phyloP scores from a whole-genome alignment of 2,113 vertebrate species.

The Sylvietta virens region DNA sequence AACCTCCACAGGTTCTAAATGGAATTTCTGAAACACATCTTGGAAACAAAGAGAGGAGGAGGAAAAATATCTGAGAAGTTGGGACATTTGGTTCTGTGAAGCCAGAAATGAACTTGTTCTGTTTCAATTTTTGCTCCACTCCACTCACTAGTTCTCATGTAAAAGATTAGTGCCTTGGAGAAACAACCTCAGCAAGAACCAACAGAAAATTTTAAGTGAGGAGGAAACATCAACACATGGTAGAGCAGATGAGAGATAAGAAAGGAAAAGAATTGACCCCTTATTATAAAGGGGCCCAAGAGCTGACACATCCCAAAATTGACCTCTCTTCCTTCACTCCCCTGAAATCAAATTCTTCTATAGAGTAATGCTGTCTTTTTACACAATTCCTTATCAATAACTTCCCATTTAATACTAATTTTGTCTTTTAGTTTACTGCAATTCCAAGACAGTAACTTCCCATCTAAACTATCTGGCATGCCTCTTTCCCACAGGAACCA shows the following conservation, averaged over 20 bases:
- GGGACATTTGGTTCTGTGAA: not conserved
- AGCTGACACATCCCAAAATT: not conserved
- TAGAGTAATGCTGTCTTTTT: not conserved
- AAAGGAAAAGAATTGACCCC: not conserved
- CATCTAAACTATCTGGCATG: not conserved
- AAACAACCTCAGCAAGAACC: not conserved
- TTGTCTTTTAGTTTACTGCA: not conserved
- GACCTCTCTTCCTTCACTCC: not conserved
- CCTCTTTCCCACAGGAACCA: not conserved
- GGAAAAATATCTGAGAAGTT: not conserved
- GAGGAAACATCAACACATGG: not conserved
- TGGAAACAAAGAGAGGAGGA: not conserved
- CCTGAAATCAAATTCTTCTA: not conserved
- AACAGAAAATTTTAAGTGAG: not conserved
- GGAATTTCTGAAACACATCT: not conserved
- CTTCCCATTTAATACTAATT: not conserved
- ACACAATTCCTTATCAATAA: not conserved
- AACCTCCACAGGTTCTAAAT: not conserved
- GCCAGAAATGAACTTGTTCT: not conserved
- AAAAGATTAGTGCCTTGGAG: not conserved
- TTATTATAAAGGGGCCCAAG: not conserved
- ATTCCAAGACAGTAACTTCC: not conserved
- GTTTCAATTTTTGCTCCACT: not conserved
- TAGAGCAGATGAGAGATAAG: not conserved
- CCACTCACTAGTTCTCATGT: not conserved